These are phyloP conservation scores for Epinephelus coioides DNA, from an alignment of 2,797 vertebrate species.

Conservation along the genomic window DNA sequence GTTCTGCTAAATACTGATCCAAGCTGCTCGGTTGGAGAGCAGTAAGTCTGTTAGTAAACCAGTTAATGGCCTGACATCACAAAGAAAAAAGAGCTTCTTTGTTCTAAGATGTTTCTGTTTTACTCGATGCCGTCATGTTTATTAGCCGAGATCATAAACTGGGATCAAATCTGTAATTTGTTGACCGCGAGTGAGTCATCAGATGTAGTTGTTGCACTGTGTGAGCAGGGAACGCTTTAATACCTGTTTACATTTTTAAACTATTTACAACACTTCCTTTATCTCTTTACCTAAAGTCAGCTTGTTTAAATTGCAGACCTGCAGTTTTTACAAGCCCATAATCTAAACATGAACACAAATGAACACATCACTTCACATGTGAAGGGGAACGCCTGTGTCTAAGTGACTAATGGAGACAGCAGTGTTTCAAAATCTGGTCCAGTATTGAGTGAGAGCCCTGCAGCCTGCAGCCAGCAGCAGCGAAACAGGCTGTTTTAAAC, in stretches of 20 bases:
- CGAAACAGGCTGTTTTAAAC: no score
- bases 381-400: no score
- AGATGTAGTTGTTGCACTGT: not conserved
- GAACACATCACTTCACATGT: no score
- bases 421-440: no score
- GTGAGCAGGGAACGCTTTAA: not conserved
- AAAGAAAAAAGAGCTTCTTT: constrained; percentile 2
- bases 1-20: not conserved
- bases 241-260: constrained; percentile 15
- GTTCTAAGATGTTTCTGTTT: constrained; percentile 42
- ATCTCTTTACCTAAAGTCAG: not conserved
- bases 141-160: constrained; percentile 31
- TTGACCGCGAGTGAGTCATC: constrained; percentile 32
- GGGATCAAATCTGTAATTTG: constrained; percentile 34
- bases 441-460: no score
- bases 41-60: constrained; percentile 1
- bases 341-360: not conserved
- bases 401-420: no score
- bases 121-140: constrained; percentile 27
- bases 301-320: constrained; percentile 9
- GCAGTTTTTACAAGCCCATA: constrained; percentile 8
- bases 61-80: not conserved
- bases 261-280: not conserved
- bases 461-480: no score
- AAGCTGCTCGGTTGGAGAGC: not conserved